A percentile compares a stretch with the other conserved stretches of the same genome.
These are phyloP conservation scores for Tenrec ecaudatus DNA, from an alignment of 2,113 vertebrate genomes.

Conservation along the genomic window DNA sequence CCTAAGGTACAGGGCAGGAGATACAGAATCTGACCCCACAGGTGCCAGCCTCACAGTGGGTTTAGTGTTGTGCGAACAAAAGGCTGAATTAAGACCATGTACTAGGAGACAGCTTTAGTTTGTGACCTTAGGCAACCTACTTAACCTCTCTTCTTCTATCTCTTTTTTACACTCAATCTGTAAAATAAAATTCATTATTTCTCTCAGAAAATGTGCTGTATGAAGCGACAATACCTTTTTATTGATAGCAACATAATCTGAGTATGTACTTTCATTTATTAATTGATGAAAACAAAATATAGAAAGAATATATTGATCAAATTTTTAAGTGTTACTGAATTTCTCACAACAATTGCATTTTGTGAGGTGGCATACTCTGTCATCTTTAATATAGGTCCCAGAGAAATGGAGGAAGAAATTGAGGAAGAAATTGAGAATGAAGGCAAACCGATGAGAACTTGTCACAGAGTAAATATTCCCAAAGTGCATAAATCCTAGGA, in stretches of 20 bases:
- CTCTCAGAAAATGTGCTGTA: conserved; percentile 13
- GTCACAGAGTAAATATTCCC: neutral
- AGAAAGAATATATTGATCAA: neutral
- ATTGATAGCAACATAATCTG: neutral
- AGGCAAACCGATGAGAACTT: neutral
- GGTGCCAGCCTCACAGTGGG: conserved; percentile 63
- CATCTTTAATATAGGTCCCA: neutral
- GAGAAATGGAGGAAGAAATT: conserved; percentile 46
- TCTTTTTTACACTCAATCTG: conserved; percentile 48
- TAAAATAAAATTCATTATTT: conserved; percentile 64
- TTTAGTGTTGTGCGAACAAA: conserved; percentile 65
- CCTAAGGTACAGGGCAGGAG: conserved; percentile 24
- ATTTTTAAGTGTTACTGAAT: neutral
- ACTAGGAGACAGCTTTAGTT: conserved; percentile 61
- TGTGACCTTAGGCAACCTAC: conserved; percentile 63
- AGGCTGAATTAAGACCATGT: conserved; percentile 65
- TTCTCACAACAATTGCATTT: neutral
- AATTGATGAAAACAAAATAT: conserved; percentile 47
- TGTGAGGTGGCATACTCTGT: neutral
- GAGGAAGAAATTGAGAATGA: conserved; percentile 28
- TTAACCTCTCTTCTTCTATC: conserved; percentile 47
- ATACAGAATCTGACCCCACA: conserved; percentile 53
- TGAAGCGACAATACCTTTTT: neutral
- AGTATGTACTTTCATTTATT: neutral
- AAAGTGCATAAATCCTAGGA: neutral